Evolutionary conservation across 2,888 invertebrate species (phyloP), one percentile per base, ranked within the genome.

Genomic region (Hypena proboscidalis): DNA sequence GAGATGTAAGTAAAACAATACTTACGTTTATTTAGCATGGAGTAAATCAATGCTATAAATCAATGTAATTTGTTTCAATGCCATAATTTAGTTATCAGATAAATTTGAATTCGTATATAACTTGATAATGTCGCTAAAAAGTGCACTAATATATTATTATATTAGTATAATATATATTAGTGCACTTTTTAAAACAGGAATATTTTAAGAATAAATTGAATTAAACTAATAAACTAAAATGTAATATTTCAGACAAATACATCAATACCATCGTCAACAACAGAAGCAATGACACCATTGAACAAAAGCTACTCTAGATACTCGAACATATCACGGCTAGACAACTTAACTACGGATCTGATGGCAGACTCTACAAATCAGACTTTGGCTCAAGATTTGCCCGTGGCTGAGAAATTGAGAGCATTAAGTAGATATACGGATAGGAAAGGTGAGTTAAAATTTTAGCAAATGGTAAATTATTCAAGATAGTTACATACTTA

Each of bases 351-450:
- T 1, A 26, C 77, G 37, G 85, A 88, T 33, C 62, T 87, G 41
- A 69, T 78, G 45, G 74, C 84, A 2, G 79, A 90, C 46, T 71
- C 82, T 9, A 86, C 80, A 6, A 90, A 90, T 48, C 83, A 84
- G 58, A 87, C 85, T 1, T 48, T 87, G 17, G 69, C 79, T 0
- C 86, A 88, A 61, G 89, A 90, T 36, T 48, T 88, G 3, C 91
- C 91, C 0, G 79, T 90, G 0, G 88, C 91, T 7, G 91, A 91
- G 58, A 90, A 88, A 43, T 63, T 91, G 7, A 73, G 91, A 14
- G 80, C 87, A 0, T 44, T 85, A 8, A 89, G 85, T 53, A 74
- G 90, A 79, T 90, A 81, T 39, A 71, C 77, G 27, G 90, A 88
- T 44, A 80, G 90, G 29, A 91, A 90, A 82, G 87, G 91, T 91